phyloP scores from a whole-genome alignment of 2,113 vertebrate genomes.

The Periophthalmodon schlosseri region DNA sequence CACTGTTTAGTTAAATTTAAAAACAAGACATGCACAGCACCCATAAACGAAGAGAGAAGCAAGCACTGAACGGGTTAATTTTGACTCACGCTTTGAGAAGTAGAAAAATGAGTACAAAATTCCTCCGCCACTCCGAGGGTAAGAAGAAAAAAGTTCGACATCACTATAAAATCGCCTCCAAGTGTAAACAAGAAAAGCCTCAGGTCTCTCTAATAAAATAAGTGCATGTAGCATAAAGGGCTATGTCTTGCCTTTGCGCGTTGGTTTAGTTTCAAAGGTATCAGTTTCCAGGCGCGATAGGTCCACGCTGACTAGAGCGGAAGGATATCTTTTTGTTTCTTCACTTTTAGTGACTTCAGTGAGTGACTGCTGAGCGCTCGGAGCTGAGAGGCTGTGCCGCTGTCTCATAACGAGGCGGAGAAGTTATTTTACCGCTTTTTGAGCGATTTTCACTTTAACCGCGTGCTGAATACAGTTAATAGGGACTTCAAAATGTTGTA shows the following conservation, averaged over 20 bases:
- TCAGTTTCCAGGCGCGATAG: constrained; percentile 39
- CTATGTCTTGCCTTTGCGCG: background rate
- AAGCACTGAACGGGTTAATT: constrained; percentile 73
- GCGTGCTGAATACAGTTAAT: background rate
- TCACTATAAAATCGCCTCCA: background rate
- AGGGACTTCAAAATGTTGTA: constrained; percentile 15
- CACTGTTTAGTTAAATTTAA: background rate
- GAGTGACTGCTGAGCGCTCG: constrained; percentile 41
- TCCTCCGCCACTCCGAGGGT: constrained; percentile 76
- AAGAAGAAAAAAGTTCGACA: constrained; percentile 28
- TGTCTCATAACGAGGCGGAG: background rate
- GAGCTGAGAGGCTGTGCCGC: constrained; percentile 47
- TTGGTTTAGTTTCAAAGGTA: background rate
- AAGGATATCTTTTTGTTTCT: constrained; percentile 61
- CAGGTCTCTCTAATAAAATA: background rate
- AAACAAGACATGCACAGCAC: constrained; percentile 41
- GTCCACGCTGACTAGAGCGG: constrained; percentile 67
- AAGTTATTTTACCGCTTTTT: constrained; percentile 20
- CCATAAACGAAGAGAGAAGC: constrained; percentile 31
- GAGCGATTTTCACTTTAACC: background rate
- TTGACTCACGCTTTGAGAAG: constrained; percentile 77
- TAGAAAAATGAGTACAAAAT: constrained; percentile 78
- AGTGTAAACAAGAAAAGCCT: background rate
- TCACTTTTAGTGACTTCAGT: constrained; percentile 40
- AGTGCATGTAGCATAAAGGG: fast-evolving